phyloP scores from a whole-genome alignment of 2,888 invertebrate genomes.

The Drosophila ezoana region DNA sequence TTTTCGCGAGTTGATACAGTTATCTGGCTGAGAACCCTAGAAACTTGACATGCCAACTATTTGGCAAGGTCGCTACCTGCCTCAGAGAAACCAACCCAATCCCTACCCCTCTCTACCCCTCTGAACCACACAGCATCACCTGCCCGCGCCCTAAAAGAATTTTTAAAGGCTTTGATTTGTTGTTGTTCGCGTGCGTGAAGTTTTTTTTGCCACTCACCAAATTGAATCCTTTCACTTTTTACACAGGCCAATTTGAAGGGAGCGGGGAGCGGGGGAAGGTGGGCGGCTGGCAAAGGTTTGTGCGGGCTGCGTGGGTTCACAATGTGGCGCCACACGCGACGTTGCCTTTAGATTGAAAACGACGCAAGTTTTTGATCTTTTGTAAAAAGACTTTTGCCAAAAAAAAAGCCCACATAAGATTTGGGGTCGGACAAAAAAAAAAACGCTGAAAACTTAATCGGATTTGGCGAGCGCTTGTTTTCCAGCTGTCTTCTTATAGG shows the following conservation, averaged over 20 bases:
- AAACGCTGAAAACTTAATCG: slow-evolving; percentile 76
- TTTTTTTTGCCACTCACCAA: slow-evolving; percentile 47
- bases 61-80: slow-evolving; percentile 37
- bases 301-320: background rate
- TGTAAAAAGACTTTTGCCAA: slow-evolving; percentile 63
- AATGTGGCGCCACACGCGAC: slow-evolving; percentile 28
- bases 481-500: slow-evolving; percentile 2
- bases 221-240: slow-evolving; percentile 76
- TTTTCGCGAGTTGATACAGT: slow-evolving; percentile 2
- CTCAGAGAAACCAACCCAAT: background rate
- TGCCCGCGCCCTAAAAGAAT: background rate
- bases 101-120: background rate
- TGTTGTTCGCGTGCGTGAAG: slow-evolving; percentile 43
- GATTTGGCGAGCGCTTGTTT: slow-evolving; percentile 69
- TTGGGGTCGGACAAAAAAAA: slow-evolving; percentile 16
- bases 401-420: slow-evolving; percentile 24
- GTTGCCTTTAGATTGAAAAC: slow-evolving; percentile 57
- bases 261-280: background rate
- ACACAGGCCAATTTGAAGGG: background rate
- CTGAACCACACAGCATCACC: too few relatives aligned
- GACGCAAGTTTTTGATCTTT: slow-evolving; percentile 65
- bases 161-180: slow-evolving; percentile 74
- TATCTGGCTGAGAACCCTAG: too few relatives aligned
- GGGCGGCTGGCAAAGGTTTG: too few relatives aligned
- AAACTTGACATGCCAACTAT: slow-evolving; percentile 40